Percentiles rank a stretch among this genome's conserved stretches.
Evolutionary conservation across 2,113 vertebrate genomes (phyloP).

Genomic region (Cinclus cinclus): DNA sequence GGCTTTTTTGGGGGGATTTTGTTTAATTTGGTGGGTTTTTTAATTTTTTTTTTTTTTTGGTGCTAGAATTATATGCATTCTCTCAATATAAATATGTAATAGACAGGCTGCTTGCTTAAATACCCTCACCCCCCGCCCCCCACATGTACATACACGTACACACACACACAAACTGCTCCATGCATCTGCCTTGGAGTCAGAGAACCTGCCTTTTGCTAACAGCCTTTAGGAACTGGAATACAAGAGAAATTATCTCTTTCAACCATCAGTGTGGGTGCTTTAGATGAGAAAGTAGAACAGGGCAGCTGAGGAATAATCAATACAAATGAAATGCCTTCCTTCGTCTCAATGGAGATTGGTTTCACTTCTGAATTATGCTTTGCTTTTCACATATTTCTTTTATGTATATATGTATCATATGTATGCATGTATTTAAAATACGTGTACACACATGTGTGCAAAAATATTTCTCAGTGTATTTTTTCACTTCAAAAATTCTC

Average conservation of each 20-base stretch:
- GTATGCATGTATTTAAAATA: not conserved
- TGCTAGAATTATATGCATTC: not conserved
- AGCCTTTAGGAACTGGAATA: not conserved
- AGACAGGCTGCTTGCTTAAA: not conserved
- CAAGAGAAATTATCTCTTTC: not conserved
- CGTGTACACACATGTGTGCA: fast-evolving
- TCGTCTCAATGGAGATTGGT: not conserved
- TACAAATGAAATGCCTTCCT: not conserved
- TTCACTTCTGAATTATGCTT: not conserved
- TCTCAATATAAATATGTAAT: not conserved
- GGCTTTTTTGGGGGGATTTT: not conserved
- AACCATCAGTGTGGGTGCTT: not conserved
- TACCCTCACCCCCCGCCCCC: not conserved
- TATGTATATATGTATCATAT: not conserved
- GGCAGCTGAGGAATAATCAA: not conserved
- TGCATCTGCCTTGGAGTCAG: not conserved
- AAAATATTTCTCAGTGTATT: not conserved
- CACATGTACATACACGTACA: not conserved
- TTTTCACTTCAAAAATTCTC: not conserved
- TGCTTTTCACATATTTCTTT: not conserved
- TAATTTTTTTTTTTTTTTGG: not conserved
- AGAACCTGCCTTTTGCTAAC: not conserved
- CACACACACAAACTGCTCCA: not conserved
- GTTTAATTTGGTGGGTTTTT: not conserved
- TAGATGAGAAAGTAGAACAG: not conserved